phyloP scores from a whole-genome alignment of 2,888 invertebrate species.

The Drosophila birchii region DNA sequence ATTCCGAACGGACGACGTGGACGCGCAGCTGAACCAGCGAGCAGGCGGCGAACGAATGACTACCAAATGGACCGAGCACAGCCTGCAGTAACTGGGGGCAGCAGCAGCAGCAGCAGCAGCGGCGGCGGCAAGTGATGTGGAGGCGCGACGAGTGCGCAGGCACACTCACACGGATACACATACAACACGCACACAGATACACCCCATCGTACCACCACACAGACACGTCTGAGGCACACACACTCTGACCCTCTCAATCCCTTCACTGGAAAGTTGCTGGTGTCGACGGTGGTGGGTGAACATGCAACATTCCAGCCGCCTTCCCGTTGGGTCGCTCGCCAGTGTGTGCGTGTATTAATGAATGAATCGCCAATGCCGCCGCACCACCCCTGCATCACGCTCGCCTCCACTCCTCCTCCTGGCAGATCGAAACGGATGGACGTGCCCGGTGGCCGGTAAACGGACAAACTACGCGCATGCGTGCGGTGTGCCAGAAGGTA shows the following conservation, averaged over 20 bases:
- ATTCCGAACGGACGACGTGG: constrained; percentile 46
- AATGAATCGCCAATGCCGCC: constrained; percentile 76
- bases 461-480: constrained; percentile 48
- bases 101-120: constrained; percentile 32
- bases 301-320: constrained; percentile 69
- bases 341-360: constrained; percentile 68
- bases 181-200: constrained; percentile 26
- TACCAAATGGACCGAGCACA: constrained; percentile 76
- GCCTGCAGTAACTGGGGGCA: constrained; percentile 74
- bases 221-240: constrained; percentile 25
- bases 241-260: constrained; percentile 43
- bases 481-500: constrained; percentile 31
- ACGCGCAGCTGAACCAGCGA: constrained; percentile 80
- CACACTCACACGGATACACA: constrained; percentile 48
- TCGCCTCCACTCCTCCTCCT: constrained; percentile 30
- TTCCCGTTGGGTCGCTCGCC: constrained; percentile 10
- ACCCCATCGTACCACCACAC: constrained; percentile 19
- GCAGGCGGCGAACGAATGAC: constrained; percentile 77
- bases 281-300: constrained; percentile 67
- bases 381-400: constrained; percentile 20
- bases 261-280: constrained; percentile 60
- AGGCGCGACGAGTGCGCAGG: constrained; percentile 78
- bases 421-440: constrained; percentile 42
- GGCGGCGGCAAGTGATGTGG: constrained; percentile 54
- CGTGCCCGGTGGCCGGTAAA: constrained; percentile 27